Evolutionary conservation across 2,797 vertebrate species (phyloP), one percentile per base, ranked within the genome.

Genomic region (Pelodytes ibericus): DNA sequence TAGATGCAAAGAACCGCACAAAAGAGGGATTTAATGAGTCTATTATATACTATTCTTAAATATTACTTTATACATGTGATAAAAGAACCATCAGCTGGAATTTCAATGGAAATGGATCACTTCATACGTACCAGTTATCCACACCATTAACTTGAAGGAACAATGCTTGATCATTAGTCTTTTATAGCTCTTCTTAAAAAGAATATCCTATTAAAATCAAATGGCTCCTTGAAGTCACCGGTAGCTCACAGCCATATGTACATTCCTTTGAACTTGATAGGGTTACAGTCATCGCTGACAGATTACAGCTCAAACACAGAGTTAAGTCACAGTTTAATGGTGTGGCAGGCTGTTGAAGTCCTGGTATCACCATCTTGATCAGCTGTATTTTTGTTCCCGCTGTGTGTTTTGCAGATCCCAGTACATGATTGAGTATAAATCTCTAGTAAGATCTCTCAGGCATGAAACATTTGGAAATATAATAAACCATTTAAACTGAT

Each of bases 241-340:
- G 27, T 25, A 30, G 58, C 27, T 62, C 7, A 39, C 10, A 36
- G 30, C 29, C 30, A 62, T 62, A 26, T 22, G 31, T 31, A 62
- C 31, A 62, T n/a, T 62, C 18, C 30, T 62, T 62, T 33, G 60
- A 62, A 62, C 60, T 20, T 62, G 31, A 39, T 62, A 62, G 60
- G 30, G 4, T 20, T 31, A 30, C 1, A 31, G 27, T 60, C 58
- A 58, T 27, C 20, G 58, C 58, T 60, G 58, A 60, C 18, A 60
- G 56, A 53, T 53, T 53, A 22, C n/a, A 58, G 56, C 56, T 15
- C 56, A 27, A 58, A 58, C 56, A 58, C 56, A 27, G 6, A 27
- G 18, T 58, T 27, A 58, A 29, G 24, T 26, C 20, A 26, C 56
- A 27, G 26, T 29, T 58, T 8, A 53, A 22, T 53, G 20, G 49